Evolutionary conservation across 2,113 vertebrate genomes (phyloP), one percentile per base, ranked within the genome.

Genomic region (Hiodon tergisus): DNA sequence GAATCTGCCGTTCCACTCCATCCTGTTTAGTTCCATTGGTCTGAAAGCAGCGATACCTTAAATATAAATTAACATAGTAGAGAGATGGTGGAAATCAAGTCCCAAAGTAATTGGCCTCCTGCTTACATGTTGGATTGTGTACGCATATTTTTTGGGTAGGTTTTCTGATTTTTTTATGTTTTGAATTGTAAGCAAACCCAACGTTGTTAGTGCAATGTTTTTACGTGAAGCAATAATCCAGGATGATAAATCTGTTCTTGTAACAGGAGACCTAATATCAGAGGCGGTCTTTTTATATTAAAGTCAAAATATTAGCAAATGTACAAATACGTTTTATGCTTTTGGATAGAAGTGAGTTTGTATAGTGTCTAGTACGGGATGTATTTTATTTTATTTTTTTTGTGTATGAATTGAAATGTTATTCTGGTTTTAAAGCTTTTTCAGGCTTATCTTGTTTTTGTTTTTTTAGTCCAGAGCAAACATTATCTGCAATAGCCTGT

Each of bases 321-420:
- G 90, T 92, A 86, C 90, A 90, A 90, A 90, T 92, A 88, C 94
- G 93, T 95, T 94, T 95, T 93, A 94, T 93, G 91, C 89, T 93
- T 92, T 93, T 92, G 89, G 89, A 93, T 84, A 85, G 87, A 90
- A 89, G 90, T 94, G 85, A 88, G 86, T 90, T 91, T 90, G 89
- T 91, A 89, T 93, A 91, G 88, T 91, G 89, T 82, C 79, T 93
- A 94, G 92, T 89, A 89, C 89, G 89, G 88, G 87, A 86, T 74
- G 85, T 86, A 89, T 79, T 85, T 87, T 85, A 86, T 46, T 80
- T 83, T 16, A 86, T 73, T 46, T 80, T 83, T 16, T 87, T 73
- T 78, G 80, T 83, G 80, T 87, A 85, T 80, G 85, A 69, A 59
- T 89, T 87, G 51, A 86, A 83, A 72, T 85, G 77, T 76, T 65